Evolutionary conservation across 2,113 vertebrate genomes (phyloP).

Genomic region (Malurus alboscapulatus): DNA sequence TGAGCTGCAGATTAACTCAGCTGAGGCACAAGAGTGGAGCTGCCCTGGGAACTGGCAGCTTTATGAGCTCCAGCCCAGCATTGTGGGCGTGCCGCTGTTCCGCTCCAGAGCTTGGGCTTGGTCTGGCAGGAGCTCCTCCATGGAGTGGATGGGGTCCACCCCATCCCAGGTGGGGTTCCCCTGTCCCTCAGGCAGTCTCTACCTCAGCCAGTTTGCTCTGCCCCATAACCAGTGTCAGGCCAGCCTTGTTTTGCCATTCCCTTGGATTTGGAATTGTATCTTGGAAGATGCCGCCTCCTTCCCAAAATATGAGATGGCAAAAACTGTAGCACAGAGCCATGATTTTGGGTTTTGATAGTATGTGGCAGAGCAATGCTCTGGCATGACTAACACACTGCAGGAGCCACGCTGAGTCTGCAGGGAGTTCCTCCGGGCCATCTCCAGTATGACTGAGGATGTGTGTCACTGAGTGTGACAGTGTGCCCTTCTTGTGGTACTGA

Average conservation of each 20-base stretch:
- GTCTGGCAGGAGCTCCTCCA: accelerated
- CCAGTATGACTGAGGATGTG: background rate
- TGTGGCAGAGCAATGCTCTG: background rate
- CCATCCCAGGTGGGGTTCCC: accelerated
- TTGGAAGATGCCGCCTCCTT: background rate
- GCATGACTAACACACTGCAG: background rate
- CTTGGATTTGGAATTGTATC: background rate
- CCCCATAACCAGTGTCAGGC: background rate
- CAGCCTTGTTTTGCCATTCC: background rate
- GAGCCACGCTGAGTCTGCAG: background rate
- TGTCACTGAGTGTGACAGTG: too few relatives aligned
- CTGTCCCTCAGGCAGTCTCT: accelerated
- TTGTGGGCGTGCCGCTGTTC: accelerated
- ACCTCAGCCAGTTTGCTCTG: accelerated
- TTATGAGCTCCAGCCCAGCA: background rate
- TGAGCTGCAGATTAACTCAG: background rate
- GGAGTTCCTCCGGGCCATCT: background rate
- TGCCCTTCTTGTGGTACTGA: background rate
- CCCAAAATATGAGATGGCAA: background rate
- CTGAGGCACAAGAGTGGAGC: background rate
- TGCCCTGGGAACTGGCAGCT: background rate
- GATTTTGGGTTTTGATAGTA: too few relatives aligned
- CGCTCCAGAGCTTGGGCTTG: accelerated
- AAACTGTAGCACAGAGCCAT: background rate
- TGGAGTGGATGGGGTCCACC: too few relatives aligned